These are phyloP conservation scores for Kryptopterus vitreolus DNA, from an alignment of 2,797 vertebrate species.

Conservation along the genomic window DNA sequence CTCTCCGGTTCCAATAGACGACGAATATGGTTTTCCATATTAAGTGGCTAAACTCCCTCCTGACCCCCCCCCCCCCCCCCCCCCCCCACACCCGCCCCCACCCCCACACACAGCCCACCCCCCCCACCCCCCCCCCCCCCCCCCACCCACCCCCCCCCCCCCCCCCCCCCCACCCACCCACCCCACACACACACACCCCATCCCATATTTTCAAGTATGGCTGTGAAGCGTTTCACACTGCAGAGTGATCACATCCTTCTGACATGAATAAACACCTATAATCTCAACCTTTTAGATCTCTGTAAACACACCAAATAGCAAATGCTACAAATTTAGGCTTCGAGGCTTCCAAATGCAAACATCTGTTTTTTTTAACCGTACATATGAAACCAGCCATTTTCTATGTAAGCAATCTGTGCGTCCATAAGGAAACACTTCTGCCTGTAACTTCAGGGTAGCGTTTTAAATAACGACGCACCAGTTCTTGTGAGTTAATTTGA, in stretches of 20 bases:
- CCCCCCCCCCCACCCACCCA: no score
- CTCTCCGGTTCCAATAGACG: slow-evolving; percentile 51
- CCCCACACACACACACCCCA: no score
- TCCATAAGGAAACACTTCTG: slow-evolving; percentile 59
- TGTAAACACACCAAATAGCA: slow-evolving; percentile 66
- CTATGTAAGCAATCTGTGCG: slow-evolving; percentile 55
- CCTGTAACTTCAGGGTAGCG: slow-evolving; percentile 53
- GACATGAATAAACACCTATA: slow-evolving; percentile 65
- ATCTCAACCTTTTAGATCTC: slow-evolving; percentile 60
- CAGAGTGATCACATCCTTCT: slow-evolving; percentile 57
- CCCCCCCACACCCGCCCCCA: no score
- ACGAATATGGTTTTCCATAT: slow-evolving; percentile 47
- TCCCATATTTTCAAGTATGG: slow-evolving; percentile 46
- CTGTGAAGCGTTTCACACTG: slow-evolving; percentile 58
- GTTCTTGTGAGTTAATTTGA: slow-evolving; percentile 42
- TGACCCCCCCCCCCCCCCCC: slow-evolving; percentile 56
- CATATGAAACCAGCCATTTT: slow-evolving; percentile 59
- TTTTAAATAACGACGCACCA: slow-evolving; percentile 55
- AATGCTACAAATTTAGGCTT: slow-evolving; percentile 64
- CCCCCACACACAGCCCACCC: no score
- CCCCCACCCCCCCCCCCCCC: no score
- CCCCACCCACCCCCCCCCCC: no score
- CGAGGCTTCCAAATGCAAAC: slow-evolving; percentile 62
- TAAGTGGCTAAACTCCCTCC: slow-evolving; percentile 48
- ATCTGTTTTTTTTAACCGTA: slow-evolving; percentile 62